Base-by-base conservation (phyloP, 2,113 vertebrate genomes). In the Tor tambroides region DNA sequence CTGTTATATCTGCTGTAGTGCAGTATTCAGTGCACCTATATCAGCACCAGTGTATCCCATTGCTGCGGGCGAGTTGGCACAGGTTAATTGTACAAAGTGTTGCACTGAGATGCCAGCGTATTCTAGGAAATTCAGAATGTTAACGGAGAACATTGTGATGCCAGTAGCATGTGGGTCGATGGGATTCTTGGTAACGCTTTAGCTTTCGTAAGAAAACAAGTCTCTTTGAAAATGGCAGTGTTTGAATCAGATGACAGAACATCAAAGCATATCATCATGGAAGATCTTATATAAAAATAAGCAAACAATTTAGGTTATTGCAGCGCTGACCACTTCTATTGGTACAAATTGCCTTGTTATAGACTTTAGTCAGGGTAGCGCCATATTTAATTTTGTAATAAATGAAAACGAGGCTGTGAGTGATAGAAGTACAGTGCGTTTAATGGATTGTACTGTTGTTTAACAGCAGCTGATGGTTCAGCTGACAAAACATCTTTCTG, bases 151-250 rank as follows among this genome's bases (percentile, higher is more conserved):
- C 32, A 23, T 43, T 56, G 21, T 80, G 2, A 61, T 61, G 54
- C 12, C 51, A n/a, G 54, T 19, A 11, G 10, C 49, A 54, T 78
- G 77, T 59, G 3, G 12, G 12, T 61, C 12, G 3, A 61, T 17
- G 54, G 3, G 21, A 41, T 80, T 80, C 32, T 80, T 80, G 54
- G 78, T 26, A 80, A 61, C 3, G 32, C 21, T 80, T 56, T 23
- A 41, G 21, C 54, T 61, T 80, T 59, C 54, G 32, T 61, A 32
- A 63, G 54, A 80, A 80, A 28, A 76, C 7, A 76, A 77, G 46
- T 21, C 8, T 6, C 7, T 1, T 32, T 51, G 23, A 32, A 5
- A 78, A 56, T 0, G 1, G 26, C 46, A 49, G 12, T n/a, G 43
- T 51, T 17, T 49, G 12, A 56, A 23, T 72, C 9, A 21, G 17